A percentile compares a stretch with the other conserved stretches of the same genome.
phyloP scores from a whole-genome alignment of 2,113 vertebrate species.

The Halichoeres trimaculatus region DNA sequence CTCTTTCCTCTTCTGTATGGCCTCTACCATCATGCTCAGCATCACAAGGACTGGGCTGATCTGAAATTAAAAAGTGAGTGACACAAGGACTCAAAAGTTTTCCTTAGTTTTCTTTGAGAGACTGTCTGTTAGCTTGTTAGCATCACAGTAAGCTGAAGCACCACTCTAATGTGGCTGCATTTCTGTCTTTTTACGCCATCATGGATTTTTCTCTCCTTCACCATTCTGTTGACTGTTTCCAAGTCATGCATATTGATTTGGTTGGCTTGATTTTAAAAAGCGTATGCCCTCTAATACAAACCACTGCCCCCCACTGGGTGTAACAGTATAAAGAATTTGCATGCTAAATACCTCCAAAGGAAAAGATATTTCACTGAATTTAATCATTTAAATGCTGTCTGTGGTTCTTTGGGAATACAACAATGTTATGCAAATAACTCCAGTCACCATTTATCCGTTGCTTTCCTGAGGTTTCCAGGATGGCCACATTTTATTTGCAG shows the following conservation, averaged over 20 bases:
- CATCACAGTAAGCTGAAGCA: no score
- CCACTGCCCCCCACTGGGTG: not conserved
- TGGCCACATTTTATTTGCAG: not conserved
- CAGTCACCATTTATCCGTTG: not conserved
- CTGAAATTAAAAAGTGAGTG: no score
- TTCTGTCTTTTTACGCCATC: no score
- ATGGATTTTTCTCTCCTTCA: not conserved
- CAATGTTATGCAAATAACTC: not conserved
- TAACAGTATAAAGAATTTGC: not conserved
- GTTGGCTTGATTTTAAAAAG: not conserved
- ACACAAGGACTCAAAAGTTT: no score
- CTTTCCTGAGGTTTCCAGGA: conserved; percentile 4
- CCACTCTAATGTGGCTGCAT: no score
- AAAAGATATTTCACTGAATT: not conserved
- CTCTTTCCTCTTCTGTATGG: no score
- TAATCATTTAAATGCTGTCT: not conserved
- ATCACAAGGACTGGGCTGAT: no score
- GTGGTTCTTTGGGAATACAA: not conserved
- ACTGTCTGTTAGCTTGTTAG: no score
- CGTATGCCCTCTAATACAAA: not conserved
- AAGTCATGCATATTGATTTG: not conserved
- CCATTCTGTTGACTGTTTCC: not conserved
- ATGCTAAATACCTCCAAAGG: not conserved
- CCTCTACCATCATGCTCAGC: no score
- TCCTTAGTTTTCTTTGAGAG: no score